Percentiles rank a stretch among this genome's conserved stretches.
These are phyloP conservation scores for Drosophila ezoana DNA, from an alignment of 2,888 invertebrate species.

Conservation along the genomic window DNA sequence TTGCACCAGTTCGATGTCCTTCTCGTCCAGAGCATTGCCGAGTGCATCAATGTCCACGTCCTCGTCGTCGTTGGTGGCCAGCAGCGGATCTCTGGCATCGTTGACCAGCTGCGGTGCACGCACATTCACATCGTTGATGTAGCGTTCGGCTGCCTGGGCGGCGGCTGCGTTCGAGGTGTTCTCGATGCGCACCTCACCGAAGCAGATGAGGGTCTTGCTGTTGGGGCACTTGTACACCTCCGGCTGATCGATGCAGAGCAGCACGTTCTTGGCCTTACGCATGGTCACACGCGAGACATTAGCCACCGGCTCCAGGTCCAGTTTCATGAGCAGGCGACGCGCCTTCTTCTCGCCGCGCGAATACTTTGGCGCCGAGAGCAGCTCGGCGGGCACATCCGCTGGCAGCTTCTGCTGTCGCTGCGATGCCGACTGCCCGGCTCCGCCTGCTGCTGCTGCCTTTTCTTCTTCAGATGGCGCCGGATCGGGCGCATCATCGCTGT, in stretches of 20 bases:
- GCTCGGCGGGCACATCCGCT: neutral
- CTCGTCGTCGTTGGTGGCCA: constrained; percentile 3
- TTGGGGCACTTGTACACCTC: constrained; percentile 58
- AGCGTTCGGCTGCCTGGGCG: constrained; percentile 57
- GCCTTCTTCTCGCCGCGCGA: constrained; percentile 70
- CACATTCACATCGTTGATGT: constrained; percentile 28
- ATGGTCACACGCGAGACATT: constrained; percentile 63
- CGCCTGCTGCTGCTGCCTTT: neutral
- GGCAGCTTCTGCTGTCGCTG: neutral
- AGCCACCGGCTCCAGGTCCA: constrained; percentile 49
- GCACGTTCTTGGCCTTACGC: constrained; percentile 57
- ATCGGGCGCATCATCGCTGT: constrained; percentile 38
- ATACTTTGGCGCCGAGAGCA: constrained; percentile 1
- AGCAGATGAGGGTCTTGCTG: constrained; percentile 52
- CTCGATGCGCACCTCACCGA: constrained; percentile 60
- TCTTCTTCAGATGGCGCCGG: neutral
- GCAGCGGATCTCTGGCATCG: neutral
- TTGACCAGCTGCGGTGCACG: neutral
- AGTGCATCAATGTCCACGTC: constrained; percentile 1
- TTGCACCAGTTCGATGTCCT: constrained; percentile 63
- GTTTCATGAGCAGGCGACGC: constrained; percentile 59
- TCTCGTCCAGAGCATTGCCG: constrained; percentile 41
- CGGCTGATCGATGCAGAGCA: constrained; percentile 58
- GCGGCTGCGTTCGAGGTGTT: constrained; percentile 44
- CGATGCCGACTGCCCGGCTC: too few relatives aligned